phyloP scores from a whole-genome alignment of 2,113 vertebrate genomes.

The Acrocephalus arundinaceus region DNA sequence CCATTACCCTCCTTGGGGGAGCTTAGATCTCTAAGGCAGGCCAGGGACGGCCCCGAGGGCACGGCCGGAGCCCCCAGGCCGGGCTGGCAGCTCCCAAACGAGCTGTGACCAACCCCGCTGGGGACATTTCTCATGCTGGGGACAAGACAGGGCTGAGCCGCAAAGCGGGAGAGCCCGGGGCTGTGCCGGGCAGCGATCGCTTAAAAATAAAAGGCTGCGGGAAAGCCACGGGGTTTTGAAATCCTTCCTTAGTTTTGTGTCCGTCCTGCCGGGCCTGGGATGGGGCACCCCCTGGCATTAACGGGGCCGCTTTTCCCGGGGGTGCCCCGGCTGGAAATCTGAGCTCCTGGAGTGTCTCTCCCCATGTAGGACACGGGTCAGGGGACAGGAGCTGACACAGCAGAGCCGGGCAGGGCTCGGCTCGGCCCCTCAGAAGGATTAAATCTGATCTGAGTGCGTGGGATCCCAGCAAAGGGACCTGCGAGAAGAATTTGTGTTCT shows the following conservation, averaged over 20 bases:
- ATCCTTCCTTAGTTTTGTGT: background rate
- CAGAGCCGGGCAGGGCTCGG: background rate
- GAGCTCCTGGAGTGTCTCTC: background rate
- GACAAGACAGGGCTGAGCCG: background rate
- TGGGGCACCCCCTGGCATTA: background rate
- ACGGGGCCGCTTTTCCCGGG: background rate
- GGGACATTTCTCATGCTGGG: background rate
- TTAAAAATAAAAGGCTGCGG: background rate
- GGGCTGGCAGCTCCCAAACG: background rate
- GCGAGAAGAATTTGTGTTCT: background rate
- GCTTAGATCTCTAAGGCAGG: background rate
- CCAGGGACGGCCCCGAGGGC: background rate
- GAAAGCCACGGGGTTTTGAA: background rate
- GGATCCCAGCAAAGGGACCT: background rate
- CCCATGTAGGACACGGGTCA: background rate
- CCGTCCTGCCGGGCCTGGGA: background rate
- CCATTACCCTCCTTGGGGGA: slow-evolving; percentile 51
- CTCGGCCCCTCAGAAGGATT: background rate
- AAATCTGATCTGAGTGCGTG: background rate
- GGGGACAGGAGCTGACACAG: background rate
- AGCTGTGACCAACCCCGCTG: background rate
- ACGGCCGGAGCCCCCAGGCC: background rate
- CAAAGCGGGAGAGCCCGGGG: background rate
- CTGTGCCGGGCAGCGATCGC: background rate
- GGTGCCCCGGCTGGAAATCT: background rate